phyloP scores from a whole-genome alignment of 2,113 vertebrate genomes.

The Monarcha castaneiventris region DNA sequence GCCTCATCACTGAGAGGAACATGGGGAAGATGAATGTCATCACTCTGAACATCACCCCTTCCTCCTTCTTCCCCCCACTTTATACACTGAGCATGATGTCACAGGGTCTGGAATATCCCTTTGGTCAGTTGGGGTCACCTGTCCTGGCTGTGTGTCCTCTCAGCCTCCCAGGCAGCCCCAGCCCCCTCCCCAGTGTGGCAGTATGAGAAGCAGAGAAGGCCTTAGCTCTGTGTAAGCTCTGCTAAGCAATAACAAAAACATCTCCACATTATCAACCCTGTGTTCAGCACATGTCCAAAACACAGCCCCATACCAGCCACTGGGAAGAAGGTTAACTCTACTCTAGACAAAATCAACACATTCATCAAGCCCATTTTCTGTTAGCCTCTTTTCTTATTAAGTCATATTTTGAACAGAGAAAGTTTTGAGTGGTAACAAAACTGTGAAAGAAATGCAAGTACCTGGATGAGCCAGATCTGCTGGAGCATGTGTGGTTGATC shows the following conservation, averaged over 20 bases:
- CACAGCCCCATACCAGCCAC: not conserved
- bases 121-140: not conserved
- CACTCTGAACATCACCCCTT: not conserved
- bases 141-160: not conserved
- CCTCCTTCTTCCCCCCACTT: not conserved
- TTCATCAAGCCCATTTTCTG: not conserved
- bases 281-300: not conserved
- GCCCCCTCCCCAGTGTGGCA: fast-evolving
- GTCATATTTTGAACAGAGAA: not conserved
- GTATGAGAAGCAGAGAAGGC: not conserved
- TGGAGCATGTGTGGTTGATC: not conserved
- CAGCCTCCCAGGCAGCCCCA: not conserved
- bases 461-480: not conserved
- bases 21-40: not conserved
- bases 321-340: not conserved
- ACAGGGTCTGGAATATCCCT: not conserved
- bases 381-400: not conserved
- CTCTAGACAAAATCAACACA: not conserved
- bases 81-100: too few species aligned
- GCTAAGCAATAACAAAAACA: not conserved
- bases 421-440: not conserved
- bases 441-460: not conserved
- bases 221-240: not conserved
- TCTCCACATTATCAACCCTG: not conserved
- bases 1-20: not conserved